phyloP scores from a whole-genome alignment of 2,113 vertebrate species.

The Pollimyrus isidori region DNA sequence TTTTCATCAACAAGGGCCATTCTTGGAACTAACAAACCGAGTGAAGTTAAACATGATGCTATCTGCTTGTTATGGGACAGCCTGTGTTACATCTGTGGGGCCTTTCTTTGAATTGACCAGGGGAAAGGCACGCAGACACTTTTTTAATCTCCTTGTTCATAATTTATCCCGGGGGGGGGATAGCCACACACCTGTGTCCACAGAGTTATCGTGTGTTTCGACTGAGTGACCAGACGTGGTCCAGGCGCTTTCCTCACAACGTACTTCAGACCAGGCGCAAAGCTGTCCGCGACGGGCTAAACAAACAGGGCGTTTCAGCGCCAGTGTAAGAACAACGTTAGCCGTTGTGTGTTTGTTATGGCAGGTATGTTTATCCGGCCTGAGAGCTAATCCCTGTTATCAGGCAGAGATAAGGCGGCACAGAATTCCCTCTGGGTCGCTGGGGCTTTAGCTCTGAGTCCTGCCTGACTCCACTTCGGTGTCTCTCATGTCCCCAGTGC shows the following conservation, averaged over 20 bases:
- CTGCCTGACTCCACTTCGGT: neutral
- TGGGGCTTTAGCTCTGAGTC: neutral
- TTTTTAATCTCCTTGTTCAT: neutral
- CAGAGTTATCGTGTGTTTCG: conserved; percentile 35
- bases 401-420: neutral
- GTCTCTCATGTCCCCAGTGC: neutral
- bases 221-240: conserved; percentile 37
- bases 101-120: neutral
- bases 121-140: neutral
- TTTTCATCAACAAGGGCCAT: neutral
- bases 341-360: conserved; percentile 19
- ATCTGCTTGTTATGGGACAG: neutral
- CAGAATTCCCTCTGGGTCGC: neutral
- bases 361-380: conserved; percentile 32
- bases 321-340: conserved; percentile 49
- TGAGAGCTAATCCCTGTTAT: conserved; percentile 28
- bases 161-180: conserved; percentile 20
- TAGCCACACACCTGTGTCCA: conserved; percentile 44
- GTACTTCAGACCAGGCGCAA: conserved; percentile 31
- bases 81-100: neutral
- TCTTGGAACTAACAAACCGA: neutral
- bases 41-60: neutral
- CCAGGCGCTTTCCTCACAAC: neutral
- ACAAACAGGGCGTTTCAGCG: conserved; percentile 38
- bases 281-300: conserved; percentile 47